Base-by-base conservation (phyloP, 1,140 invertebrate species). In the Hycleus cichorii region DNA sequence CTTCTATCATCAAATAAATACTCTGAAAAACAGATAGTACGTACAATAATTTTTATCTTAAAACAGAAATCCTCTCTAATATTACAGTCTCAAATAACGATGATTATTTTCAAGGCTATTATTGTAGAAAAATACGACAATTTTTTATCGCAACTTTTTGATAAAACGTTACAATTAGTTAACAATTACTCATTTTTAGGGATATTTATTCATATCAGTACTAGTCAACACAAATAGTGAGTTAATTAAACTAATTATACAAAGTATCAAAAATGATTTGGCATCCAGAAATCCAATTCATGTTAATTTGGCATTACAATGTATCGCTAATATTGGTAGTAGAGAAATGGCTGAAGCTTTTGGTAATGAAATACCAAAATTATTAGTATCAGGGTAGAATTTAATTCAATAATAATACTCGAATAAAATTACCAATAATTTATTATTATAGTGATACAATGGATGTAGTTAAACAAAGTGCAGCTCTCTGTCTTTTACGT, bases 1-100 rank as follows among this genome's bases (percentile, higher is more conserved):
- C 80, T 99, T 47, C 83, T 99, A n/a, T 98, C 95, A 63, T 99
- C 97, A 38, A 99, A 99, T 74, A 99, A 99, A 82, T 99, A 99
- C 80, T 99, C 97, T 42, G 97, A 99, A 77, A 99, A 99, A 81
- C 97, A 99, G 85, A 99, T 99, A 78, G 97, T 97, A 84, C 85
- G 90, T 83, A 47, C 50, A 45, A 18, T 18, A 18, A 18, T 18
- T 18, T 25, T 7, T n/a, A 32, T 32, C 4, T 5, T 5, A 32
- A 32, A 32, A 32, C 4, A 32, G 7, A 38, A 53, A 38, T 11
- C 40, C 44, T 44, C 46, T 47, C 44, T 39, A 44, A 45, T 43
- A 27, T 6, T 9, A 45, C 32, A 44, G 25, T 58, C 25, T 58
- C 11, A 50, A 53, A 12, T 44, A 18, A 32, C 32, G 7, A 7